Evolutionary conservation across 2,113 vertebrate genomes (phyloP).

Genomic region (Bambusicola thoracicus): DNA sequence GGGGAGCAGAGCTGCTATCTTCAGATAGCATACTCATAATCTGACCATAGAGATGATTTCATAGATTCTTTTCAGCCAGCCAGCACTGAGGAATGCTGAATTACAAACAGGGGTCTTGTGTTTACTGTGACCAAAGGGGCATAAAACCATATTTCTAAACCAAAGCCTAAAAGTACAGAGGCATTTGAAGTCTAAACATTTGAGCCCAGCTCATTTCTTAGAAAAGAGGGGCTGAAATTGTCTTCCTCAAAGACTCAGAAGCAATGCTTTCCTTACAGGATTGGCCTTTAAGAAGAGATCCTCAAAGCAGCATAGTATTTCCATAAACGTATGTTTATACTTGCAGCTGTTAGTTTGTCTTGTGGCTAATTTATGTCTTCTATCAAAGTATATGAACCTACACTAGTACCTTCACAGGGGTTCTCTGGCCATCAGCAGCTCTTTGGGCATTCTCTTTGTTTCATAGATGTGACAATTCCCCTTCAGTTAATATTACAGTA

Average conservation of each 20-base stretch:
- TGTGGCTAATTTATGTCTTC: slow-evolving; percentile 34
- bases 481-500: slow-evolving; percentile 91
- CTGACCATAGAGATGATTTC: background rate
- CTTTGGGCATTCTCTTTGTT: slow-evolving; percentile 75
- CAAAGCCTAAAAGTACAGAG: background rate
- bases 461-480: slow-evolving; percentile 82
- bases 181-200: background rate
- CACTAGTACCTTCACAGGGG: slow-evolving; percentile 83
- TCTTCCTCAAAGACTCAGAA: background rate
- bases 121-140: background rate
- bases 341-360: background rate
- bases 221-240: background rate
- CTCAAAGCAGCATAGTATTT: background rate
- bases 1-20: background rate
- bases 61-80: background rate
- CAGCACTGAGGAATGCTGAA: background rate
- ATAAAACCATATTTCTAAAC: background rate
- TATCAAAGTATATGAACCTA: slow-evolving; percentile 81
- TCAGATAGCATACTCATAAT: background rate
- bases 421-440: slow-evolving; percentile 75
- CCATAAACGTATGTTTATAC: background rate
- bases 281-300: background rate
- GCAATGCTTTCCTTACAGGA: background rate
- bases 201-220: background rate
- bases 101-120: background rate